Evolutionary conservation across 2,797 vertebrate genomes (phyloP).

Genomic region (Pangasius mekongensis): DNA sequence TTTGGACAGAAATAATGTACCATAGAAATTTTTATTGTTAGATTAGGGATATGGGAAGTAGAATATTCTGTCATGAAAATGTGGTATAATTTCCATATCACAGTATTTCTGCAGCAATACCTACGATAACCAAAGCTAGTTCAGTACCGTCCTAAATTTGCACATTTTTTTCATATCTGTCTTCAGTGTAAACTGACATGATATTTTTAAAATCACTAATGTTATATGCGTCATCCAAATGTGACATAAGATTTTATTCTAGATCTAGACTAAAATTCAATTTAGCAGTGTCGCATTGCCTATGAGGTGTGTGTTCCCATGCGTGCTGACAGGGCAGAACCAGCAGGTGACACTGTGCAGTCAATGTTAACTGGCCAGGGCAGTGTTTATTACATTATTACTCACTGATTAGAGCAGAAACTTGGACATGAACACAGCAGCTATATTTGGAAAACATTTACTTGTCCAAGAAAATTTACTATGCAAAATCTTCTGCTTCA

Average conservation of each 20-base stretch:
- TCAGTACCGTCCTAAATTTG: not conserved
- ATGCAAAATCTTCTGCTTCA: not conserved
- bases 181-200: not conserved
- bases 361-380: conserved; percentile 48
- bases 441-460: not conserved
- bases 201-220: not conserved
- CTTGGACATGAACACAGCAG: not conserved
- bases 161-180: not conserved
- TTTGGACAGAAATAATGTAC: not conserved
- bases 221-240: not conserved
- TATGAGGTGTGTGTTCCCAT: not conserved
- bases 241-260: not conserved
- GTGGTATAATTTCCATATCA: not conserved
- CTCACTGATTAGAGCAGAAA: not conserved
- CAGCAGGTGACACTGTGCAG: conserved; percentile 52
- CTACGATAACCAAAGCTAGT: not conserved
- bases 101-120: not conserved
- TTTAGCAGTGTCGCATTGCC: not conserved
- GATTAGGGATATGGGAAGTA: not conserved
- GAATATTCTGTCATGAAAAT: not conserved
- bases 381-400: not conserved
- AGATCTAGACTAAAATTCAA: not conserved
- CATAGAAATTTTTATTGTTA: not conserved
- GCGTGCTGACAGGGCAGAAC: not conserved
- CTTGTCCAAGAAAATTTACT: not conserved